phyloP scores from a whole-genome alignment of 2,888 invertebrate species.

The Brenthis hecate region DNA sequence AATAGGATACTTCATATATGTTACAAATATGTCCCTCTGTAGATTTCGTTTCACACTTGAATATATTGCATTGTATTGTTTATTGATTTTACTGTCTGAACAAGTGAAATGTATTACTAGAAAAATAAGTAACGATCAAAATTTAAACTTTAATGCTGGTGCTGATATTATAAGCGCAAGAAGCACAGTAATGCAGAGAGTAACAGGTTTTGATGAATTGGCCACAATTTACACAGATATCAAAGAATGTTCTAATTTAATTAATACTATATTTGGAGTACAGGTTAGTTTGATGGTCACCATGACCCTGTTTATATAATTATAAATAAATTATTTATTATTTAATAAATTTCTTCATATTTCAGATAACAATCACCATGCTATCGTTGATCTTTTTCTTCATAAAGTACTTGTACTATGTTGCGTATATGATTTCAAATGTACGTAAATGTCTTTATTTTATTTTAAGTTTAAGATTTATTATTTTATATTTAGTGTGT shows the following conservation, averaged over 20 bases:
- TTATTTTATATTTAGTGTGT: no score
- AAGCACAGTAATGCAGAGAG: background rate
- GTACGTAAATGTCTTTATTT: background rate
- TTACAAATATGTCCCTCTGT: background rate
- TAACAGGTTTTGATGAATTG: slow-evolving; percentile 18
- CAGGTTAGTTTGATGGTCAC: slow-evolving; percentile 4
- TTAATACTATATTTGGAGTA: slow-evolving; percentile 27
- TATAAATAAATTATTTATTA: background rate
- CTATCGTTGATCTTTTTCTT: slow-evolving; percentile 6
- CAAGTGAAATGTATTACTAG: slow-evolving; percentile 17
- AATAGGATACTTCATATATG: background rate
- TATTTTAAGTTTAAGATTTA: no score
- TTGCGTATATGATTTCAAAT: background rate
- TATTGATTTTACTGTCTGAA: slow-evolving; percentile 9
- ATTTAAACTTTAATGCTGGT: background rate
- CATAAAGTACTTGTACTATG: slow-evolving; percentile 2
- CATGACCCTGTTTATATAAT: background rate
- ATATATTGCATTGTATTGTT: background rate
- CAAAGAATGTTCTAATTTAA: slow-evolving; percentile 16
- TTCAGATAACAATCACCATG: slow-evolving; percentile 18
- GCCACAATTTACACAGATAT: slow-evolving; percentile 19
- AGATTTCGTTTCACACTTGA: slow-evolving; percentile 4
- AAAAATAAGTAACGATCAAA: slow-evolving; percentile 13
- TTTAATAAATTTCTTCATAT: background rate
- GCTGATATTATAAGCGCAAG: background rate